Evolutionary conservation across 2,797 vertebrate genomes (phyloP).

Genomic region (Tadarida brasiliensis): DNA sequence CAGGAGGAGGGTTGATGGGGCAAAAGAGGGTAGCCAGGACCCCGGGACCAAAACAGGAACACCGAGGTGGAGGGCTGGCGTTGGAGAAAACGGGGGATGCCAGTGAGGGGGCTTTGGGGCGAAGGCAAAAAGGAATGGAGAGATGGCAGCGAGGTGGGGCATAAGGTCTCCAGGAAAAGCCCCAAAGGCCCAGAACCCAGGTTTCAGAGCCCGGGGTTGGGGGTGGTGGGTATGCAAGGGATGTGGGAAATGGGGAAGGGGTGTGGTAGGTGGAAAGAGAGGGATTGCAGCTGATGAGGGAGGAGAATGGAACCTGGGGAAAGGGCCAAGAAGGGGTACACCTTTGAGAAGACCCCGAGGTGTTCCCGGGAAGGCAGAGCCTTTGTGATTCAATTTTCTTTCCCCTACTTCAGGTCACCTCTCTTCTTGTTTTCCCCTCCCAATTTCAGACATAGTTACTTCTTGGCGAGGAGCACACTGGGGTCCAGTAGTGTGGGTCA

Average conservation of each 20-base stretch:
- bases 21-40: background rate
- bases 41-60: background rate
- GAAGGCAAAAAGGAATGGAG: slow-evolving; percentile 43
- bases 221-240: background rate
- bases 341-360: background rate
- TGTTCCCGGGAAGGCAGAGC: background rate
- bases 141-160: slow-evolving; percentile 72
- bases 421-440: slow-evolving; percentile 9
- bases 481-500: background rate
- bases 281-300: background rate
- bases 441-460: slow-evolving; percentile 40
- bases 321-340: background rate
- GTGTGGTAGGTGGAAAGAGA: slow-evolving; percentile 68
- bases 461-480: slow-evolving; percentile 1
- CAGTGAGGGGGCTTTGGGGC: background rate
- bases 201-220: background rate
- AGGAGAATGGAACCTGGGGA: background rate
- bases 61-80: background rate
- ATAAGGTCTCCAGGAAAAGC: background rate
- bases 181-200: slow-evolving; percentile 32
- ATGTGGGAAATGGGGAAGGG: slow-evolving; percentile 66
- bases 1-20: slow-evolving; percentile 35
- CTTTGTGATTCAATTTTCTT: slow-evolving; percentile 72
- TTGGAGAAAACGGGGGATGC: background rate
- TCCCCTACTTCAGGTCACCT: background rate